A percentile compares a stretch with the other conserved stretches of the same genome.
These are phyloP conservation scores for Neogobius melanostomus DNA, from an alignment of 2,113 vertebrate genomes.

Conservation along the genomic window DNA sequence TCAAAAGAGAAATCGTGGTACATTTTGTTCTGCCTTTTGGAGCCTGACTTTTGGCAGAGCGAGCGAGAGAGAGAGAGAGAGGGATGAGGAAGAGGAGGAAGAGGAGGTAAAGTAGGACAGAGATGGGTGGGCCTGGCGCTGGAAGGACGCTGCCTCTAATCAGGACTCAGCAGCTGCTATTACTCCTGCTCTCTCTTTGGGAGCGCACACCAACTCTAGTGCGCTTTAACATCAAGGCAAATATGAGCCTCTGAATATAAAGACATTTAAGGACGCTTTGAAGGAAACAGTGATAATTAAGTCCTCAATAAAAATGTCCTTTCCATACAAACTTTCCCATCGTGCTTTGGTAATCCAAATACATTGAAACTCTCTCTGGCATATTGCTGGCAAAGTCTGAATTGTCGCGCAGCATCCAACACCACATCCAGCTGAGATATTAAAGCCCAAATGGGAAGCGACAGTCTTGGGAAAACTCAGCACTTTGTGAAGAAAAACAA, in stretches of 20 bases:
- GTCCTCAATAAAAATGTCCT: not conserved
- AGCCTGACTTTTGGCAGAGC: conserved; percentile 36
- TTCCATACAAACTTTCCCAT: conserved; percentile 23
- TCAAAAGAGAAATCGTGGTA: conserved; percentile 2
- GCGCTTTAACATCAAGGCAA: conserved; percentile 54
- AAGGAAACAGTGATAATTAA: not conserved
- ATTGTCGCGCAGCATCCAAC: conserved; percentile 34
- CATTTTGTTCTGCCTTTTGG: conserved; percentile 32
- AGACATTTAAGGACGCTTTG: not conserved
- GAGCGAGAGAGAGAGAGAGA: conserved; percentile 17
- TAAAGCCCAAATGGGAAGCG: conserved; percentile 71
- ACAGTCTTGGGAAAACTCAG: conserved; percentile 69
- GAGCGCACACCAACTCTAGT: conserved; percentile 54
- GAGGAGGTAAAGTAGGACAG: conserved; percentile 68
- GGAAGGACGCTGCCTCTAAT: conserved; percentile 63
- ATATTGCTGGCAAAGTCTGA: conserved; percentile 32
- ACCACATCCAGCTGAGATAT: conserved; percentile 71
- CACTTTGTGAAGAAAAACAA: conserved; percentile 56
- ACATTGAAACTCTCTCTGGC: conserved; percentile 34
- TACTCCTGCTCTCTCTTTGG: conserved; percentile 58
- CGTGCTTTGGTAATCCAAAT: not conserved
- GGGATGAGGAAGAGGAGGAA: conserved; percentile 18
- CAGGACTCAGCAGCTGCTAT: conserved; percentile 71
- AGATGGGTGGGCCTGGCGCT: conserved; percentile 61
- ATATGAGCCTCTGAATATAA: conserved; percentile 35